phyloP scores from a whole-genome alignment of 2,113 vertebrate genomes.

The Nibea albiflora region DNA sequence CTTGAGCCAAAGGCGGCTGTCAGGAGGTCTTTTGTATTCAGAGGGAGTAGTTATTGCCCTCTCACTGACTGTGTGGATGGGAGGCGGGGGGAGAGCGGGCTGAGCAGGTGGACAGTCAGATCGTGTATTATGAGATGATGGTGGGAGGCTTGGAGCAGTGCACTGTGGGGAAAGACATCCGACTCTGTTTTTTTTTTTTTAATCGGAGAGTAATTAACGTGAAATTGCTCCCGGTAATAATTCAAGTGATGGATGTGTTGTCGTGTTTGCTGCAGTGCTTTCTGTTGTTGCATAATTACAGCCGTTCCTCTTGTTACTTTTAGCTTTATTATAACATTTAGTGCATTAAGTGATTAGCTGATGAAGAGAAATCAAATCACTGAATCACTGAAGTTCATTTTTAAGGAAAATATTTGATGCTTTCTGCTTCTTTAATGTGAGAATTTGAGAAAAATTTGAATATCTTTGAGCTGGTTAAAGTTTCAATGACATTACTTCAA shows the following conservation, averaged over 20 bases:
- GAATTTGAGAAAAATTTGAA: no score
- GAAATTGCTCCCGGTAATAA: constrained; percentile 41
- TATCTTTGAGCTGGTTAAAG: no score
- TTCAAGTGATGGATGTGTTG: constrained; percentile 20
- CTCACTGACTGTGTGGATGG: constrained; percentile 34
- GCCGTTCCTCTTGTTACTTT: constrained; percentile 8
- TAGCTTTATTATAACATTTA: not conserved
- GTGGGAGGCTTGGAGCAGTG: constrained; percentile 44
- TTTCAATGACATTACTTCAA: no score
- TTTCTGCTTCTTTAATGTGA: no score
- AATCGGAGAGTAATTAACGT: constrained; percentile 58
- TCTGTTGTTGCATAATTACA: constrained; percentile 14
- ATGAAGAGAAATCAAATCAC: no score
- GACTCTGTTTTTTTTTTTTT: constrained; percentile 31
- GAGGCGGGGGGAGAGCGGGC: constrained; percentile 25
- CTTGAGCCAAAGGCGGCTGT: constrained; percentile 60
- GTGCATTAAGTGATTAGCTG: no score
- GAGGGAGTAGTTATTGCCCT: constrained; percentile 62
- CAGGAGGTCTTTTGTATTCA: constrained; percentile 75
- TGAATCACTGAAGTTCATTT: no score
- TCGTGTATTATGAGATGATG: constrained; percentile 43
- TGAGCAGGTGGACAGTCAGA: constrained; percentile 67
- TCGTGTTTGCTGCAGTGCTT: constrained; percentile 43
- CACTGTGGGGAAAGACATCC: constrained; percentile 36
- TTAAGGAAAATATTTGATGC: no score